These are phyloP conservation scores for Carposina sasakii DNA, from an alignment of 1,140 invertebrate species.

Conservation along the genomic window DNA sequence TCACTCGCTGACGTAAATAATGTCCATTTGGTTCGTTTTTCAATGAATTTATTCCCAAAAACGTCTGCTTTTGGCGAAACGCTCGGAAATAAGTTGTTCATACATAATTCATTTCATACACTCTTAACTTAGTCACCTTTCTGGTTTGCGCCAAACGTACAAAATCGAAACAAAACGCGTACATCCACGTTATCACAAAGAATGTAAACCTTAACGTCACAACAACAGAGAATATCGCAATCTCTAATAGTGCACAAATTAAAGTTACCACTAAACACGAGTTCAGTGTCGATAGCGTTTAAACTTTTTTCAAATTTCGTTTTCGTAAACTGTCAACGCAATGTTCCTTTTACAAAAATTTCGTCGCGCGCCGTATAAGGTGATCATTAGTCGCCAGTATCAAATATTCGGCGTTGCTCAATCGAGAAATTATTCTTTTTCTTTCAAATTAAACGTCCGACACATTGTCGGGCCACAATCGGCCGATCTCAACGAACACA, in stretches of 20 bases:
- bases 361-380: constrained; percentile 28
- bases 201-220: too few species aligned
- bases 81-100: constrained; percentile 58
- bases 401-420: constrained; percentile 18
- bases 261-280: too few species aligned
- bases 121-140: constrained; percentile 35
- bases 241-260: too few species aligned
- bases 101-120: constrained; percentile 54
- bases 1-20: constrained; percentile 50
- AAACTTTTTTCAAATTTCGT: constrained; percentile 15
- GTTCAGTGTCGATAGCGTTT: too few species aligned
- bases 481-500: constrained; percentile 30
- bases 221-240: too few species aligned
- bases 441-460: constrained; percentile 38
- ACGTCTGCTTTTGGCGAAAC: constrained; percentile 38
- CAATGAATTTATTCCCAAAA: constrained; percentile 60
- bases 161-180: too few species aligned
- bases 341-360: constrained; percentile 22
- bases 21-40: constrained; percentile 61
- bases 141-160: too few species aligned
- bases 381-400: constrained; percentile 31
- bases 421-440: constrained; percentile 24
- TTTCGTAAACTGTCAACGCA: constrained; percentile 11
- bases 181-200: too few species aligned
- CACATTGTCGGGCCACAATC: constrained; percentile 22